A percentile compares a stretch with the other conserved stretches of the same genome.
Evolutionary conservation across 2,113 vertebrate species (phyloP).

Genomic region (Hippocampus comes): DNA sequence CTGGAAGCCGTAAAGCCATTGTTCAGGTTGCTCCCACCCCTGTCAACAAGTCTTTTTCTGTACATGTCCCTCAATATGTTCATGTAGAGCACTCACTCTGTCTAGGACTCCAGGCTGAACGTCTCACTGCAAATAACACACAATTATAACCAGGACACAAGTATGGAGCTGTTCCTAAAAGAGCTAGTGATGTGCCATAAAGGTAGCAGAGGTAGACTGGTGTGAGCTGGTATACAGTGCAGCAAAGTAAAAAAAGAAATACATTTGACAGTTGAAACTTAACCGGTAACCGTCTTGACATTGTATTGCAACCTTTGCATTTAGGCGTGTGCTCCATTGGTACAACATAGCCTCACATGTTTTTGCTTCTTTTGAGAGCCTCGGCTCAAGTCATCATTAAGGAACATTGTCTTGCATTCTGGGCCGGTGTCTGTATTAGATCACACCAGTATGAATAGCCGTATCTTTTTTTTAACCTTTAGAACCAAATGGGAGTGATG

Average conservation of each 20-base stretch:
- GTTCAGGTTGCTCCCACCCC: conserved; percentile 13
- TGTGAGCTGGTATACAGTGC: background rate
- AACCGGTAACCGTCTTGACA: too few relatives aligned
- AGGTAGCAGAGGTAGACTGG: background rate
- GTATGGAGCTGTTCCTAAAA: conserved; percentile 5
- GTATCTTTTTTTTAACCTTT: background rate
- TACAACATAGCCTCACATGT: too few relatives aligned
- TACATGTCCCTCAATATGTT: conserved; percentile 23
- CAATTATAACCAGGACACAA: conserved; percentile 4
- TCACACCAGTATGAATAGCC: background rate
- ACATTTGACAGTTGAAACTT: background rate
- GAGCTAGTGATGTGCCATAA: conserved; percentile 8
- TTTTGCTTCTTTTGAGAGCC: too few relatives aligned
- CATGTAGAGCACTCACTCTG: conserved; percentile 40
- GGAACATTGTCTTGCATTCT: background rate
- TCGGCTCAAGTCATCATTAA: background rate
- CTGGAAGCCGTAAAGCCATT: conserved; percentile 3
- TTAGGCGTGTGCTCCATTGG: too few relatives aligned
- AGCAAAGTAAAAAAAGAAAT: background rate
- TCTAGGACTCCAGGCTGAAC: conserved; percentile 19
- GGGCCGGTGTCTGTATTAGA: background rate
- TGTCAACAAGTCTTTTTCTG: conserved; percentile 24
- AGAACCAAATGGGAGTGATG: background rate
- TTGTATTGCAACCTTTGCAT: too few relatives aligned
- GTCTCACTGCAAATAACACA: conserved; percentile 7